These are phyloP conservation scores for Capra hircus DNA, from an alignment of 2,113 vertebrate genomes.

Conservation along the genomic window DNA sequence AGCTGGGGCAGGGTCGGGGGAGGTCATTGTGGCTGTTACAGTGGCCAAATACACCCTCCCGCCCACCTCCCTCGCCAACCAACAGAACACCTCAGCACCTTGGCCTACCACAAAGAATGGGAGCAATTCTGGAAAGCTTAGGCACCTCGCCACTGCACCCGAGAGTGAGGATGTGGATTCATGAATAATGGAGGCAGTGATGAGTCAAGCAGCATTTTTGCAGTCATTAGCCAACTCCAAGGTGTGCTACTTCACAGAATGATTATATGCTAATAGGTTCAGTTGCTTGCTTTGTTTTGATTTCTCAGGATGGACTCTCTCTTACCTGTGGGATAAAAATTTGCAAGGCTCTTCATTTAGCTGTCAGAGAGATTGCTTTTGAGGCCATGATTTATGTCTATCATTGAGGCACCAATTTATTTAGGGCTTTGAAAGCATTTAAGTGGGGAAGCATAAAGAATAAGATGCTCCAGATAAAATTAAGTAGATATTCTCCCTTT, in stretches of 20 bases:
- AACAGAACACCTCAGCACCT: neutral
- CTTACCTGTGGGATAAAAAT: neutral
- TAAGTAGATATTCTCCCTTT: neutral
- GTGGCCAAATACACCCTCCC: neutral
- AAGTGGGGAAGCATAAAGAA: constrained; percentile 6
- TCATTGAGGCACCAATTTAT: neutral
- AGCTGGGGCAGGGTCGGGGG: neutral
- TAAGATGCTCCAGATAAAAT: neutral
- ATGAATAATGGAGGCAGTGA: neutral
- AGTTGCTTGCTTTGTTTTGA: constrained; percentile 54
- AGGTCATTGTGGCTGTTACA: neutral
- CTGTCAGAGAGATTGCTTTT: neutral
- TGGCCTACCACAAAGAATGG: neutral
- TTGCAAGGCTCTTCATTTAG: constrained; percentile 9
- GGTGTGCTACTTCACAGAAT: neutral
- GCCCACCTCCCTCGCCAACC: neutral
- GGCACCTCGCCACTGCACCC: neutral
- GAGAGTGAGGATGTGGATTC: neutral
- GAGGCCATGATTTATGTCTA: neutral
- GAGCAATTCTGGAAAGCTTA: neutral
- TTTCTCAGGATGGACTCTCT: neutral
- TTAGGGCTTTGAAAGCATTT: neutral
- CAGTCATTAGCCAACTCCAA: neutral
- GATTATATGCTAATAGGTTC: constrained; percentile 40
- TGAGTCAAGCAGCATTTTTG: neutral